Conservation (phyloP, 2,113 vertebrate genomes). For the Ciconia boyciana region DNA sequence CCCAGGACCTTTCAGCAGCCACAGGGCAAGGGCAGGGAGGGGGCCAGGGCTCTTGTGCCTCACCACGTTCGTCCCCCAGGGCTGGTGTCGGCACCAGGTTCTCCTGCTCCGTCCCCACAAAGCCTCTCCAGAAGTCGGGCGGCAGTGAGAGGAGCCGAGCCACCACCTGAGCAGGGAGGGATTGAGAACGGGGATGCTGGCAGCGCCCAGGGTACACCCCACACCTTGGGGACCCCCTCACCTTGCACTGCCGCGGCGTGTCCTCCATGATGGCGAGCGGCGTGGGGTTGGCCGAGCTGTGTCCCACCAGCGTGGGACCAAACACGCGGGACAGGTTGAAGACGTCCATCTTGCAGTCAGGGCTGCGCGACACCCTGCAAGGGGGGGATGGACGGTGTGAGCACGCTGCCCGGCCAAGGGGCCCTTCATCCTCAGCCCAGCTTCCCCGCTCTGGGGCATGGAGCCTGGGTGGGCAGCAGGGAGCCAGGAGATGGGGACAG, state of each 20-base stretch:
- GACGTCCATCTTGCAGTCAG: conserved; percentile 81
- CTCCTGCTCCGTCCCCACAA: conserved; percentile 42
- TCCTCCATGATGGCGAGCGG: conserved; percentile 81
- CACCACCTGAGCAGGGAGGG: conserved; percentile 72
- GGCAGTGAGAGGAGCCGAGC: conserved; percentile 74
- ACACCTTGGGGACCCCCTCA: neutral
- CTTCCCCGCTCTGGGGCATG: rapidly evolving
- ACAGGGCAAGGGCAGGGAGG: neutral
- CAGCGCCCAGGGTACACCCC: rapidly evolving
- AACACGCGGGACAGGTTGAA: conserved; percentile 83
- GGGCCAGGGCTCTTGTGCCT: neutral
- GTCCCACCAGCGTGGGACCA: conserved; percentile 83
- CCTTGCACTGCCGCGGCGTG: conserved; percentile 79
- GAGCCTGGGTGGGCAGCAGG: neutral
- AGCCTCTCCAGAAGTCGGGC: conserved; percentile 74
- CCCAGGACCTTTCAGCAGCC: neutral
- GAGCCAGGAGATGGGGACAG: neutral
- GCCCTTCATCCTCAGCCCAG: neutral
- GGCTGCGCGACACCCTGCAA: conserved; percentile 74
- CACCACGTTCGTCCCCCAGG: rapidly evolving
- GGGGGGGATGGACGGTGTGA: rapidly evolving
- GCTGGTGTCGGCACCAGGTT: neutral
- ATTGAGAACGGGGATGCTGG: neutral
- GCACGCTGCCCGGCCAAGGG: neutral
- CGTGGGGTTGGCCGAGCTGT: conserved; percentile 75